Evolutionary conservation across 2,113 vertebrate genomes (phyloP), one percentile per base, ranked within the genome.

Genomic region (Pheucticus melanocephalus): DNA sequence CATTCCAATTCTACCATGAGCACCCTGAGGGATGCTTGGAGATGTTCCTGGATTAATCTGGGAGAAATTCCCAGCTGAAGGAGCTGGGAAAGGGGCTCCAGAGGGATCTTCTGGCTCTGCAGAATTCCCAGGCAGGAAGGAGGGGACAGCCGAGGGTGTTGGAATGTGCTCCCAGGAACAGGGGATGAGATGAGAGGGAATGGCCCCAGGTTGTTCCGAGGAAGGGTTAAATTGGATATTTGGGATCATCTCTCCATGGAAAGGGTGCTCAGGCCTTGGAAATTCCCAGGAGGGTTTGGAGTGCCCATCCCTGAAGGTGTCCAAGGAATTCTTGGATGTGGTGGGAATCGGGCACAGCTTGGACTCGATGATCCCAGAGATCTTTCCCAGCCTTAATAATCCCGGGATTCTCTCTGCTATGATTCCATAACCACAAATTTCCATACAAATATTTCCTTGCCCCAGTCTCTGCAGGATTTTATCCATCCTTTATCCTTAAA

Each of bases 161-260:
- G 6, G 42, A 4, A 23, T 48, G 6, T 6, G 1, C 11, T 69
- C 35, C 18, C 35, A 39, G 23, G 28, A 48, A 23, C 1, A 5
- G 5, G n/a, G 54, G 27, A 7, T 4, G 1, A 35, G 28, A 69
- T 1, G 23, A 50, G 65, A 82, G 30, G 44, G 15, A 59, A n/a
- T 0, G 0, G 35, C 30, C 31, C 23, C 15, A 19, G 6, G 24
- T 1, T n/a, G 53, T 0, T 15, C 35, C 44, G 50, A 15, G 17
- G 6, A 42, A 50, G 25, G 45, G 9, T 51, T 31, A 25, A 40
- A 30, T 18, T 15, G 61, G 53, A 51, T n/a, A 44, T 37, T 48
- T 31, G 61, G 25, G 37, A 40, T 42, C 3, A 31, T 68, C 59
- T 68, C 60, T 10, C 10, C 35, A 25, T 31, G 51, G 51, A 48